These are phyloP conservation scores for Timandra comae DNA, from an alignment of 2,888 invertebrate genomes.

Conservation along the genomic window DNA sequence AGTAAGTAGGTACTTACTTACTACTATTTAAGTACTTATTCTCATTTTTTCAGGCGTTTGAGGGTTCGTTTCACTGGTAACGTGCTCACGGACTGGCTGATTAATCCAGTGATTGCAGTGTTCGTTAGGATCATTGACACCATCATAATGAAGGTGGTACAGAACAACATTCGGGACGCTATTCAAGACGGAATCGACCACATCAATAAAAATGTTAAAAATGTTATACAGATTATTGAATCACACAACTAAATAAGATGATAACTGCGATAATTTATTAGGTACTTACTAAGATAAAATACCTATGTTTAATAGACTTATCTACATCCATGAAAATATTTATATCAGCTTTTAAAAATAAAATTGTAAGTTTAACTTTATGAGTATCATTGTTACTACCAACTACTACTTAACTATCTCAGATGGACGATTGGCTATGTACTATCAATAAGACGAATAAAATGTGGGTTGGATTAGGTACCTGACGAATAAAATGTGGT, in stretches of 20 bases:
- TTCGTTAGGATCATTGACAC: slow-evolving; percentile 65
- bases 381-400: too few relatives aligned
- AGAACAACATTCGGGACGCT: slow-evolving; percentile 45
- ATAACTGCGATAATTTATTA: too few relatives aligned
- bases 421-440: too few relatives aligned
- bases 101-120: slow-evolving; percentile 60
- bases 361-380: too few relatives aligned
- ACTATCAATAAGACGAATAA: too few relatives aligned
- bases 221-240: slow-evolving; percentile 41
- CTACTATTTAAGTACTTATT: too few relatives aligned
- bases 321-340: slow-evolving; percentile 87
- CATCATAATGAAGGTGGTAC: slow-evolving; percentile 60
- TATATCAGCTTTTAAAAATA: slow-evolving; percentile 87
- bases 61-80: slow-evolving; percentile 67
- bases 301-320: neutral
- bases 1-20: too few relatives aligned
- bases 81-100: slow-evolving; percentile 64
- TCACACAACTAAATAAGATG: slow-evolving; percentile 31
- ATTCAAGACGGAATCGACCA: slow-evolving; percentile 40
- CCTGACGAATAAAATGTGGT: too few relatives aligned
- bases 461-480: too few relatives aligned
- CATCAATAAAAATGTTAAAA: slow-evolving; percentile 51
- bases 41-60: slow-evolving; percentile 49
- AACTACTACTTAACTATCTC: too few relatives aligned
- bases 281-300: too few relatives aligned